Evolutionary conservation across 1,140 invertebrate species (phyloP).

Genomic region (Caenorhabditis briggsae): DNA sequence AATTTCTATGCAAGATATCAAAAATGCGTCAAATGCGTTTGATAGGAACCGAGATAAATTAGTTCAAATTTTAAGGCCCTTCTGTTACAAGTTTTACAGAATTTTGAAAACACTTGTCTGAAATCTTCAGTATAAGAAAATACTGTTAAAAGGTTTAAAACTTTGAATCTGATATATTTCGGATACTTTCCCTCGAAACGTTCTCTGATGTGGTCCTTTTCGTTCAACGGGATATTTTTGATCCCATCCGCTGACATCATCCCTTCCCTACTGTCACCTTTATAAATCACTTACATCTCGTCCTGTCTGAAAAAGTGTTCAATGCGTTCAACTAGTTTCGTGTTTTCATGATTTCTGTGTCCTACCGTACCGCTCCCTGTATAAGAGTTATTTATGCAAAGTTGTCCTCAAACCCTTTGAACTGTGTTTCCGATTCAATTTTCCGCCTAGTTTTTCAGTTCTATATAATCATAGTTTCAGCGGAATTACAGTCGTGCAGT

Average conservation of each 20-base stretch:
- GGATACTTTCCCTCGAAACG: no score
- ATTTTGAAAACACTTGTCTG: no score
- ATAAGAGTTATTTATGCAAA: not conserved
- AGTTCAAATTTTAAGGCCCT: no score
- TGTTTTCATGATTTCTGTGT: not conserved
- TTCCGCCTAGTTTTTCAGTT: not conserved
- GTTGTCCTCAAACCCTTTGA: not conserved
- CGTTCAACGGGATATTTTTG: not conserved
- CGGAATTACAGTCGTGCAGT: not conserved
- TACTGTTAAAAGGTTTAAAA: no score
- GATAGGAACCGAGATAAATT: no score
- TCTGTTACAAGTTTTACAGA: no score
- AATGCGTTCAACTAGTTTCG: not conserved
- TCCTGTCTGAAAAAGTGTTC: not conserved
- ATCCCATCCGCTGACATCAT: not conserved
- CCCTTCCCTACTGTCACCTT: not conserved
- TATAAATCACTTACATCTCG: not conserved
- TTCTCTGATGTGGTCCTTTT: no score
- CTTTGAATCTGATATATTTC: no score
- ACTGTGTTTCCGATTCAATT: not conserved
- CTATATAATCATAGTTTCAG: constrained; percentile 4
- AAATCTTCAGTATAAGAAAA: no score
- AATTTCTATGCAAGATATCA: no score
- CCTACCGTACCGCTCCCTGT: not conserved
- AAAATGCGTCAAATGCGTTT: no score